A percentile compares a stretch with the other conserved stretches of the same genome.
These are phyloP conservation scores for Conchocele bisecta DNA, from an alignment of 2,888 invertebrate species.

Conservation along the genomic window DNA sequence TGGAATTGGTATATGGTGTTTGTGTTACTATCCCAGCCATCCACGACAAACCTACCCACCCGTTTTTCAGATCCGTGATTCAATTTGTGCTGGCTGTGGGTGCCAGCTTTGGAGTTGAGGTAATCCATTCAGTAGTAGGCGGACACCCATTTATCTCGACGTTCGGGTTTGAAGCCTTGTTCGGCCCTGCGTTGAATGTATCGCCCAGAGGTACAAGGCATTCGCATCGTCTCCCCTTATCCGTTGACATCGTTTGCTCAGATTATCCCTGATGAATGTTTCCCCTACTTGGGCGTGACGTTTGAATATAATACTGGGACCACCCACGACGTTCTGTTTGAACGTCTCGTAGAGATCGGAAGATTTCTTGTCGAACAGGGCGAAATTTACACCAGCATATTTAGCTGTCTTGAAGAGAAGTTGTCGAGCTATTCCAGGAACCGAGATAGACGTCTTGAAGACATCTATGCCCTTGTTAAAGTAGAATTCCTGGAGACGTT, in stretches of 20 bases:
- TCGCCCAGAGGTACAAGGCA: conserved; percentile 32
- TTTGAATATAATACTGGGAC: no score
- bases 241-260: conserved; percentile 16
- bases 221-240: conserved; percentile 43
- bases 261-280: conserved; percentile 10
- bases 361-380: conserved; percentile 10
- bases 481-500: no score
- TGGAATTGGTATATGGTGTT: no score
- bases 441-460: no score
- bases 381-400: not conserved
- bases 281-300: conserved; percentile 11
- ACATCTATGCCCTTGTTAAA: conserved; percentile 30
- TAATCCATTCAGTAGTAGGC: no score
- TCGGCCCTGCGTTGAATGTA: conserved; percentile 21
- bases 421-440: no score
- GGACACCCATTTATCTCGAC: no score
- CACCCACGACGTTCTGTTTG: conserved; percentile 16
- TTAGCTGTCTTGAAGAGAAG: no score
- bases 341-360: conserved; percentile 13
- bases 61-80: conserved; percentile 28
- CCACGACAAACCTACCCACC: no score
- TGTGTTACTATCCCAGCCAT: no score
- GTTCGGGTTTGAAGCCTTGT: no score
- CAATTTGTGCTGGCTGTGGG: conserved; percentile 22
- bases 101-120: conserved; percentile 8